Evolutionary conservation across 2,888 invertebrate species (phyloP), one percentile per base, ranked within the genome.

Genomic region (Tromatobia lineatoria): DNA sequence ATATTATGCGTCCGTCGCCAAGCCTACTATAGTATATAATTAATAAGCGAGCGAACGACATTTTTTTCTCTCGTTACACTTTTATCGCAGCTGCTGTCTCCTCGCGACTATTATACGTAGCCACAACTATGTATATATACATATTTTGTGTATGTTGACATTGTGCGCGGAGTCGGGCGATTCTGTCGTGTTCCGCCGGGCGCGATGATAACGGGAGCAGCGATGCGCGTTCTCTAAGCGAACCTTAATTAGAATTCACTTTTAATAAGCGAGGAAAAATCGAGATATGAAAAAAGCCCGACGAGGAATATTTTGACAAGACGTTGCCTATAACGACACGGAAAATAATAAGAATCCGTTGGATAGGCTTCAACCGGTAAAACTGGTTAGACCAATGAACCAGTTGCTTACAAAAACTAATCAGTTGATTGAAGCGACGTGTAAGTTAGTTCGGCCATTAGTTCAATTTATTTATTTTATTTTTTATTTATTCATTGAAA

Each of bases 161-260:
- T 61, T 74, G 84, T 18, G 66, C 25, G n/a, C 34, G 29, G 64
- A 52, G 25, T 54, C 45, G 61, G 38, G 67, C 67, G 20, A 69
- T 70, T 13, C 67, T 34, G 66, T 50, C 59, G 52, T 66, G 29
- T 76, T 66, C 42, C 38, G 80, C 18, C 80, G 54, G 64, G 64
- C 52, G 52, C 79, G 75, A 82, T 67, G 79, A 85, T 85, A 85
- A 85, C 82, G 70, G 76, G 42, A 20, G 25, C 69, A 66, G 74
- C 54, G 54, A 61, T 29, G 75, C 69, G 75, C 50, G 34, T 15
- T 25, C 75, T 85, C 76, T 83, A 85, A 85, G 76, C 85, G 83
- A 45, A 66, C 83, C 85, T 88, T 88, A 89, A 88, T 88, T 87
- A 89, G 86, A 87, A 85, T 88, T 87, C 82, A 80, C 85, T 87